Evolutionary conservation across 2,888 invertebrate genomes (phyloP).

Genomic region (Oegoconia quadripuncta): DNA sequence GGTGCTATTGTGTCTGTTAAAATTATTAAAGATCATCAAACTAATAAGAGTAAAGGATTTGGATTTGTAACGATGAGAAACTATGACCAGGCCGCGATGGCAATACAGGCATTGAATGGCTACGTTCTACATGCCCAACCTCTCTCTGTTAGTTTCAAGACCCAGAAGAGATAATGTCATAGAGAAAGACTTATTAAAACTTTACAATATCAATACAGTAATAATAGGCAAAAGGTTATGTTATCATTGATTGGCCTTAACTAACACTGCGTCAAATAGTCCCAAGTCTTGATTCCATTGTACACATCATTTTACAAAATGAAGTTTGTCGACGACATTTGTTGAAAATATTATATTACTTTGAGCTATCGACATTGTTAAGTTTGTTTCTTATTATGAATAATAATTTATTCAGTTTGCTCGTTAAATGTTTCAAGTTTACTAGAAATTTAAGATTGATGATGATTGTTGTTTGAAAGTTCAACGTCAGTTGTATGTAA

Average conservation of each 20-base stretch:
- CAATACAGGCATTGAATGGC: constrained; percentile 75
- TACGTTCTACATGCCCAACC: constrained; percentile 71
- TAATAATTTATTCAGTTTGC: constrained; percentile 80
- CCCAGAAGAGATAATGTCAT: constrained; percentile 77
- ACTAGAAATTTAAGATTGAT: constrained; percentile 73
- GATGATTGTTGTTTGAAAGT: constrained; percentile 72
- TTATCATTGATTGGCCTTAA: constrained; percentile 66
- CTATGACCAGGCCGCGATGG: constrained; percentile 77
- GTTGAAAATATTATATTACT: constrained; percentile 76
- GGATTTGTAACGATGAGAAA: constrained; percentile 78
- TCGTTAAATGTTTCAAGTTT: constrained; percentile 79
- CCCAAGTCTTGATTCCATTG: constrained; percentile 37
- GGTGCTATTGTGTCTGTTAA: constrained; percentile 79
- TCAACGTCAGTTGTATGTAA: constrained; percentile 73
- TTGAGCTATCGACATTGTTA: constrained; percentile 79
- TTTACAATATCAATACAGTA: constrained; percentile 76
- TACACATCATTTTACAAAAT: constrained; percentile 52
- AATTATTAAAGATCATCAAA: constrained; percentile 76
- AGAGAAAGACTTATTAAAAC: constrained; percentile 53
- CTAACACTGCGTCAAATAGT: constrained; percentile 53
- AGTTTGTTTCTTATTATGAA: constrained; percentile 77
- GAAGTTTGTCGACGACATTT: constrained; percentile 67
- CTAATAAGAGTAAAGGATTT: constrained; percentile 77
- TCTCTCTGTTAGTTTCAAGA: constrained; percentile 76
- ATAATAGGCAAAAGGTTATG: constrained; percentile 63